Percentiles rank a stretch among this genome's conserved stretches.
phyloP scores from a whole-genome alignment of 2,888 invertebrate species.

The Cheilosia pagana region DNA sequence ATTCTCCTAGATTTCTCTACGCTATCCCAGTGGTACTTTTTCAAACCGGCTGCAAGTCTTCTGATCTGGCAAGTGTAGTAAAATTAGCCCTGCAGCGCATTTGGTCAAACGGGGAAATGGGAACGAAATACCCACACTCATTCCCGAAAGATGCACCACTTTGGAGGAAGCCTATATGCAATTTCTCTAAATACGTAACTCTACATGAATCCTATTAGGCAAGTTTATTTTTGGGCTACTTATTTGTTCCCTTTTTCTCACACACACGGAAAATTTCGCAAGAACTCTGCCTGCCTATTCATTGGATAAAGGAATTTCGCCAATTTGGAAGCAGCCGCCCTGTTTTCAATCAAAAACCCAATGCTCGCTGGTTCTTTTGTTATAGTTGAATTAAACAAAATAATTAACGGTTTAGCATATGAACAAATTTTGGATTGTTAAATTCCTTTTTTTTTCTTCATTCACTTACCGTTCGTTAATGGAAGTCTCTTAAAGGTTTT shows the following conservation, averaged over 20 bases:
- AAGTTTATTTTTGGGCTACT: constrained; percentile 62
- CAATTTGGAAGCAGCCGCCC: constrained; percentile 54
- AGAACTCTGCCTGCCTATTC: constrained; percentile 15
- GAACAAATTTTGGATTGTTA: constrained; percentile 9
- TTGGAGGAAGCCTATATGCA: constrained; percentile 44
- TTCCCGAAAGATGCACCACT: constrained; percentile 25
- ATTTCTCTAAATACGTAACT: constrained; percentile 31
- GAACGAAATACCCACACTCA: constrained; percentile 18
- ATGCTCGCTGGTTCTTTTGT: neutral
- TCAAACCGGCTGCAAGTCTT: constrained; percentile 44
- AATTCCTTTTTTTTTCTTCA: constrained; percentile 22
- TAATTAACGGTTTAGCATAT: constrained; percentile 46
- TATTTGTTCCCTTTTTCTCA: constrained; percentile 47
- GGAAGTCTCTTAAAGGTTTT: constrained; percentile 9
- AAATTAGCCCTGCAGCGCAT: constrained; percentile 32
- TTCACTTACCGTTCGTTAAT: constrained; percentile 66
- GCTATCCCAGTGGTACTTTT: neutral
- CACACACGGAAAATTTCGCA: constrained; percentile 47
- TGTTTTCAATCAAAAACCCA: constrained; percentile 42
- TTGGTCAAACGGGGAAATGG: constrained; percentile 17
- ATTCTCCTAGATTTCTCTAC: constrained; percentile 7
- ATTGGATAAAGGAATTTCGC: constrained; percentile 41
- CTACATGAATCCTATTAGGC: constrained; percentile 20
- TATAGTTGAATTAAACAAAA: neutral
- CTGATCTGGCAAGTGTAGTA: constrained; percentile 34